Evolutionary conservation across 2,113 vertebrate genomes (phyloP).

Genomic region (Mesocricetus auratus): DNA sequence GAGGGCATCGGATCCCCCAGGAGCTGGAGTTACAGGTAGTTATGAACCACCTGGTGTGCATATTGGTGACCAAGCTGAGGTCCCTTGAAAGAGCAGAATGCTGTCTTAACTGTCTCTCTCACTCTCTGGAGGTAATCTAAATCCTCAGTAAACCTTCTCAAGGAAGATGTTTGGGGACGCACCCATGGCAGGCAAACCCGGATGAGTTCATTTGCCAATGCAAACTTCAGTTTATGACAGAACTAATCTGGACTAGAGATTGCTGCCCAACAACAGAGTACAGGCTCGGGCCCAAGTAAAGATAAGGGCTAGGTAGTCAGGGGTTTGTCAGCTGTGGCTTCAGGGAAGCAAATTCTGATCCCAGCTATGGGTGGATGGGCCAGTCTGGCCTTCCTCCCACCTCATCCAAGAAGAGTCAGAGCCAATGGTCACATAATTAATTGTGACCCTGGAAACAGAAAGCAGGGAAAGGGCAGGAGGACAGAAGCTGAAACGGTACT

Average conservation of each 20-base stretch:
- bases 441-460: slow-evolving; percentile 54
- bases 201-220: slow-evolving; percentile 46
- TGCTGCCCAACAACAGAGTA: background rate
- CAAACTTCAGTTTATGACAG: slow-evolving; percentile 35
- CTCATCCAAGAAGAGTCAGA: slow-evolving; percentile 67
- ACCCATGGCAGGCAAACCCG: background rate
- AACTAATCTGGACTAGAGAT: background rate
- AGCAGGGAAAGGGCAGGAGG: background rate
- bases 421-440: slow-evolving; percentile 65
- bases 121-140: background rate
- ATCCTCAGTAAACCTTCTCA: background rate
- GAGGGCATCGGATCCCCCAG: too few relatives aligned
- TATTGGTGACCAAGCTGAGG: background rate
- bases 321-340: slow-evolving; percentile 20
- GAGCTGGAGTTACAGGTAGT: background rate
- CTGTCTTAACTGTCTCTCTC: background rate
- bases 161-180: slow-evolving; percentile 51
- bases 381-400: slow-evolving; percentile 58
- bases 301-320: background rate
- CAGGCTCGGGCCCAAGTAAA: background rate
- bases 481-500: background rate
- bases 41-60: background rate
- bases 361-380: slow-evolving; percentile 59
- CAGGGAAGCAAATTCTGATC: slow-evolving; percentile 33
- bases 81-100: background rate